Evolutionary conservation across 2,888 invertebrate genomes (phyloP), one percentile per base, ranked within the genome.

Genomic region (Acleris emargana): DNA sequence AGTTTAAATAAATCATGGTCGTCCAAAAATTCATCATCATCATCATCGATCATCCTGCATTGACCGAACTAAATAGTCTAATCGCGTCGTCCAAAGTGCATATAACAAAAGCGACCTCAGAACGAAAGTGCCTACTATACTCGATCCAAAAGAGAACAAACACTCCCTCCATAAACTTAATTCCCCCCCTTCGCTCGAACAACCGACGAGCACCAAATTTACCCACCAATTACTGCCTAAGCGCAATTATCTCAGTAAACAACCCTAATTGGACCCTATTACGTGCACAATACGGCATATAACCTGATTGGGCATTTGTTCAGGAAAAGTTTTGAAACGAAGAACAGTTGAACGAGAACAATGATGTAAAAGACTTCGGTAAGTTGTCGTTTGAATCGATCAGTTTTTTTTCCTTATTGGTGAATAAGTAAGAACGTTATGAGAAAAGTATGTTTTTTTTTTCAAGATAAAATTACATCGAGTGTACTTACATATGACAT

Each of bases 171-270:
- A 38, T 55, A 55, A 55, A 55, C 55, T 55, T 55, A 42, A 55
- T 43, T 42, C 43, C 16, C 17, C 18, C 38, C 5, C 38, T 38
- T 38, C 38, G 38, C 38, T 6, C 38, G 32, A 53, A 54, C 38
- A 54, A 20, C 55, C n/a, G 18, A 55, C 52, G 25, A 28, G 28
- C 32, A 32, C 28, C 52, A 9, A 17, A 28, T n/a, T 28, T 17
- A 42, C 38, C 38, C 38, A n/a, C 11, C 18, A 17, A 54, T 38
- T 53, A 54, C 38, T 18, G 55, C 22, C 42, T 20, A 54, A 25
- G 54, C 55, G n/a, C 55, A 55, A 43, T 53, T 53, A 53, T 55
- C 55, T 55, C 38, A 22, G 55, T 55, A 55, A 55, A 55, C 55
- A 55, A 20, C 7, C 42, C 42, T 55, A 55, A 55, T 55, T 13